phyloP scores from a whole-genome alignment of 2,797 vertebrate genomes.

The Eupleurogrammus muticus region DNA sequence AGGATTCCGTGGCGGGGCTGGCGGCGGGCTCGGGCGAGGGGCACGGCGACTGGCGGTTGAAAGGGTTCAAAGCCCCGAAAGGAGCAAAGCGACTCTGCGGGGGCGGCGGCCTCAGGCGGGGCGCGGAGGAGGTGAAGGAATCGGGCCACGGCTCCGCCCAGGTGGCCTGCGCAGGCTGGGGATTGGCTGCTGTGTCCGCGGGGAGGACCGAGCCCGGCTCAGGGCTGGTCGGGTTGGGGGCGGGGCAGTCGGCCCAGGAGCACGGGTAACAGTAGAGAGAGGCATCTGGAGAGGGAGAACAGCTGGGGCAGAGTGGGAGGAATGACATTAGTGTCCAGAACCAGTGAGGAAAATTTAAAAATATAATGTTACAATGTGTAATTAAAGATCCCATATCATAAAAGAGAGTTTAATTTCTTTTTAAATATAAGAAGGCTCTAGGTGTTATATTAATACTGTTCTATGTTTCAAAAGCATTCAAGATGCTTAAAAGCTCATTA shows the following conservation, averaged over 20 bases:
- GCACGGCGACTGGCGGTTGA: constrained; percentile 87
- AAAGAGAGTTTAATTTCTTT: no score
- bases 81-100: constrained; percentile 93
- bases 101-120: constrained; percentile 86
- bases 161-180: constrained; percentile 86
- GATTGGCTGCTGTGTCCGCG: constrained; percentile 69
- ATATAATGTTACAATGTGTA: neutral
- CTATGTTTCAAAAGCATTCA: no score
- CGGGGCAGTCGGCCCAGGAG: constrained; percentile 94
- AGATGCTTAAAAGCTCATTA: no score
- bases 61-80: constrained; percentile 93
- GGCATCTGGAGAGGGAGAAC: constrained; percentile 91
- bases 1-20: constrained; percentile 67
- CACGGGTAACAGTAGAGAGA: constrained; percentile 97
- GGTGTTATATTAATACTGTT: no score
- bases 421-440: no score
- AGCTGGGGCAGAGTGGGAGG: constrained; percentile 71
- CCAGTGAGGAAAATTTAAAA: neutral
- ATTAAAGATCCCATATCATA: no score
- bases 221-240: constrained; percentile 82
- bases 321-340: constrained; percentile 5
- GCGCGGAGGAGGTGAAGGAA: constrained; percentile 84
- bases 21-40: constrained; percentile 76
- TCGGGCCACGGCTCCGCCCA: constrained; percentile 86
- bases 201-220: constrained; percentile 73